phyloP scores from a whole-genome alignment of 2,888 invertebrate species.

The Suillia variegata region DNA sequence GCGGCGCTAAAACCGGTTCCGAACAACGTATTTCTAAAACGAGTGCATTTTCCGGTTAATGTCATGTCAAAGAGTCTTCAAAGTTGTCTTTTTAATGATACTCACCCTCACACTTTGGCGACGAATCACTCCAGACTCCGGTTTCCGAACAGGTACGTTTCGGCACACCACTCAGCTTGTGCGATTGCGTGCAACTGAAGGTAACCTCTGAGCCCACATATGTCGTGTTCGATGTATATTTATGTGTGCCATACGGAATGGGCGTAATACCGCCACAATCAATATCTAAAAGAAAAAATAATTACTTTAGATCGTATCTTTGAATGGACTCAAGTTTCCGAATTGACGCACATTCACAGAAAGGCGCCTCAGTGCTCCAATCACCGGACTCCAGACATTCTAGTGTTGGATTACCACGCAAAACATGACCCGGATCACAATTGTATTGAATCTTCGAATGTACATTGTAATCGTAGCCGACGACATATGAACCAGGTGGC shows the following conservation, averaged over 20 bases:
- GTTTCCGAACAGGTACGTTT: conserved; percentile 75
- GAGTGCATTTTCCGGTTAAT: background rate
- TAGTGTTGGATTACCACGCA: conserved; percentile 74
- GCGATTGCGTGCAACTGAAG: conserved; percentile 81
- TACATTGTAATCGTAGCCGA: conserved; percentile 87
- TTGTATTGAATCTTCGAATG: conserved; percentile 87
- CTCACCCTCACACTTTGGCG: conserved; percentile 81
- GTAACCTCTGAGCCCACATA: conserved; percentile 79
- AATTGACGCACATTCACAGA: conserved; percentile 77
- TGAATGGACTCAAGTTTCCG: background rate
- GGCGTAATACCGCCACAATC: conserved; percentile 87
- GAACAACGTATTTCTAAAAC: conserved; percentile 82
- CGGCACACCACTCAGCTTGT: conserved; percentile 76
- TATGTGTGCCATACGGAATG: conserved; percentile 76
- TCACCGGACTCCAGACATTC: conserved; percentile 78
- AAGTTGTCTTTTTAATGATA: no score
- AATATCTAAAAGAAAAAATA: conserved; percentile 67
- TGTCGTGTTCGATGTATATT: conserved; percentile 78
- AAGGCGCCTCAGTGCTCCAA: conserved; percentile 82
- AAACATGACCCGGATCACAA: conserved; percentile 82
- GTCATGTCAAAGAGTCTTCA: no score
- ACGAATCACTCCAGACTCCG: conserved; percentile 81
- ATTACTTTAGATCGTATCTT: background rate
- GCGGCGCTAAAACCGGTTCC: conserved; percentile 81
- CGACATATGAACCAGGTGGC: conserved; percentile 83